Evolutionary conservation across 1,140 invertebrate genomes (phyloP), one percentile per base, ranked within the genome.

Genomic region (Cotesia vestalis): DNA sequence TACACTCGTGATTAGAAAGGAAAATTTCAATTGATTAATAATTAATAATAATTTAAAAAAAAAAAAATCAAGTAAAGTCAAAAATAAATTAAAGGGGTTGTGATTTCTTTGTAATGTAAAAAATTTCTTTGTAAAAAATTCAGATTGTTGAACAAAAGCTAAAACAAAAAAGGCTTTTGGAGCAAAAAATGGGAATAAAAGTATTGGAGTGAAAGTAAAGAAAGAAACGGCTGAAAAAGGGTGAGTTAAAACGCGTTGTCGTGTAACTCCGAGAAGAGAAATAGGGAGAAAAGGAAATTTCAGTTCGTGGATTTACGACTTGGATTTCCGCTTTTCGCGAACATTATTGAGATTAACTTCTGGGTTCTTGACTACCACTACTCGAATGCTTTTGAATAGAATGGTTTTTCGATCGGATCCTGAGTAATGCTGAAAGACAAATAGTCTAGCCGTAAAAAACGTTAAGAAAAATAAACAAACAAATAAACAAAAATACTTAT

Each of bases 281-380:
- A 60, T 52, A 53, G 34, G 55, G 35, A 57, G 53, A 69, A 62
- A 63, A 38, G 40, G 40, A 72, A 75, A 77, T 71, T 17, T 59
- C 53, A 66, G 69, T 61, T 61, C 64, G 66, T 46, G 38, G 75
- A 80, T 81, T 83, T 83, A 83, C 80, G 77, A 77, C 77, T 70
- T 66, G 34, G 63, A 76, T 77, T 81, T 83, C 82, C 82, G 82
- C 69, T 77, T 68, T 72, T 73, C 57, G 73, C 77, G 76, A 75
- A 66, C 80, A 77, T 83, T 83, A 83, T 81, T 78, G 75, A 83
- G 82, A 83, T 83, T 83, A 83, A 81, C 79, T 66, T 55, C 67
- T 66, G 14, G 57, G 8, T 20, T 17, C 20, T 59, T 27, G 36
- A 53, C 59, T 72, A 34, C 68, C 61, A 53, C 60, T 11, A n/a